These are phyloP conservation scores for Panurus biarmicus DNA, from an alignment of 2,113 vertebrate species.

Conservation along the genomic window DNA sequence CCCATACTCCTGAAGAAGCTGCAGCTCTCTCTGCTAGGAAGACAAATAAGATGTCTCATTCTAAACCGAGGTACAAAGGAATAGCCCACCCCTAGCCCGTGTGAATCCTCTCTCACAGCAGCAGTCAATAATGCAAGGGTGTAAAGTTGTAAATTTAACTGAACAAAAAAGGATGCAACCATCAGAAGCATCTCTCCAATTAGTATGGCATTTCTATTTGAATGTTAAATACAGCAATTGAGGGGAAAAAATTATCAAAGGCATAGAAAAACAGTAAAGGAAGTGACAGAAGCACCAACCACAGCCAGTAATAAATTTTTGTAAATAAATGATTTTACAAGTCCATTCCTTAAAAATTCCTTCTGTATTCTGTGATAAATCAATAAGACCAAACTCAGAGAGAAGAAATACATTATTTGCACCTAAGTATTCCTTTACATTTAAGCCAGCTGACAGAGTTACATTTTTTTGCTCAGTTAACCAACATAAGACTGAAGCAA, in stretches of 20 bases:
- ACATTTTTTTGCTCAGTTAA: background rate
- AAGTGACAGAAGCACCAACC: background rate
- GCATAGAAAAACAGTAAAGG: background rate
- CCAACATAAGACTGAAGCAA: background rate
- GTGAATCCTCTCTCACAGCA: background rate
- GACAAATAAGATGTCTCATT: background rate
- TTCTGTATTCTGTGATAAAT: background rate
- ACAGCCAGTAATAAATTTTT: background rate
- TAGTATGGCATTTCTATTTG: background rate
- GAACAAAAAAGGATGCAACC: background rate
- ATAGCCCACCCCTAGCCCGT: background rate
- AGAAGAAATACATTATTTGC: background rate
- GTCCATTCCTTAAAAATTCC: background rate
- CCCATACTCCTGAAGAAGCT: background rate
- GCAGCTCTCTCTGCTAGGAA: background rate
- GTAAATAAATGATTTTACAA: background rate
- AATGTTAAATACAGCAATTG: background rate
- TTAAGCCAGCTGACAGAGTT: background rate
- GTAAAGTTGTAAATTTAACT: background rate
- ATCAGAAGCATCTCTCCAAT: background rate
- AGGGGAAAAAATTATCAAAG: background rate
- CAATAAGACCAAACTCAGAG: accelerated
- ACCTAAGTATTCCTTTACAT: background rate
- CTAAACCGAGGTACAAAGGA: background rate
- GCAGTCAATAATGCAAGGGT: background rate